These are phyloP conservation scores for Chouioia cunea DNA, from an alignment of 2,888 invertebrate genomes.

Conservation along the genomic window DNA sequence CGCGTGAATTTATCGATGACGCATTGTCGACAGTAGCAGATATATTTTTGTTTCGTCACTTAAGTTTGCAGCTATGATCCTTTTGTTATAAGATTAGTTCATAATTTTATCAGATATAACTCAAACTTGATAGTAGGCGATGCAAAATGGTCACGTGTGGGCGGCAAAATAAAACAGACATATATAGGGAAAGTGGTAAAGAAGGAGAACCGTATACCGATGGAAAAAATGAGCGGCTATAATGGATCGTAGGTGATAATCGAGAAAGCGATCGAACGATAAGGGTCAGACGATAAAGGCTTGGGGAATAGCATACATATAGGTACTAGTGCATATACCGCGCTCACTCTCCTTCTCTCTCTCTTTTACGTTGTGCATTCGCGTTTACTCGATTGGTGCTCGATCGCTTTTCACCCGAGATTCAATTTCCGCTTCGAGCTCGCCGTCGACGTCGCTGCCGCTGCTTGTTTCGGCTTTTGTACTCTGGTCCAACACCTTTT, in stretches of 20 bases:
- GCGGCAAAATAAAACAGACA: too few species aligned
- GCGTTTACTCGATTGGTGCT: conserved; percentile 30
- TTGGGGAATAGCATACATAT: neutral
- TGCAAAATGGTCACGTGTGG: too few species aligned
- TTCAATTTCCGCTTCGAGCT: conserved; percentile 43
- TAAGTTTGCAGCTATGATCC: neutral
- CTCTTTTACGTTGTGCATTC: conserved; percentile 4
- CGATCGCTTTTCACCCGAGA: conserved; percentile 35
- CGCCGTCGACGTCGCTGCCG: neutral
- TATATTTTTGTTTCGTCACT: neutral
- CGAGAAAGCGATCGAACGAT: too few species aligned
- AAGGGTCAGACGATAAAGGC: too few species aligned
- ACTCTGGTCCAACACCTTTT: conserved; percentile 35
- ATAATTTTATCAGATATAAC: too few species aligned
- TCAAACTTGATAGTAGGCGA: too few species aligned
- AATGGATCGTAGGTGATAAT: neutral
- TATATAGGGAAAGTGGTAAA: neutral
- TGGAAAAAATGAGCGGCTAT: neutral
- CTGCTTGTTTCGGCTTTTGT: conserved; percentile 29
- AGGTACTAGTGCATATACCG: neutral
- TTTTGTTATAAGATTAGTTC: neutral
- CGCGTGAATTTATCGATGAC: conserved; percentile 7
- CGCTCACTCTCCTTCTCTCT: conserved; percentile 17
- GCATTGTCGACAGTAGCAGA: conserved; percentile 4
- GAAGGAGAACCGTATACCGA: neutral